Evolutionary conservation across 2,113 vertebrate species (phyloP), one percentile per base, ranked within the genome.

Genomic region (Pelobates fuscus): DNA sequence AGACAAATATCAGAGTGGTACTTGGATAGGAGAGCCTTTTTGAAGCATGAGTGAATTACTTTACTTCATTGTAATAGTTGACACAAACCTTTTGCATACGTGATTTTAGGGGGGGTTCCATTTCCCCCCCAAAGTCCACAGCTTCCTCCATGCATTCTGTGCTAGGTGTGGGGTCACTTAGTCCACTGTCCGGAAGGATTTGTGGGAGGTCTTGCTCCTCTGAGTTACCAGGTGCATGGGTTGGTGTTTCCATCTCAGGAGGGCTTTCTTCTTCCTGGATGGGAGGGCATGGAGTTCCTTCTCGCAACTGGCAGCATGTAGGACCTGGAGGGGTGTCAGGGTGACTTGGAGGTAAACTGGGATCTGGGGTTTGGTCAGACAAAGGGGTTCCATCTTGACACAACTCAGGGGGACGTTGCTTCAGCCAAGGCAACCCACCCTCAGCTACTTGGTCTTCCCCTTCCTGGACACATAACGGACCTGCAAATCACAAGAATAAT

Each of bases 291-390:
- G 64, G 73, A 61, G 73, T 77, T 29, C 55, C 64, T n/a, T 77
- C 73, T 60, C 73, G 25, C 4, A 67, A 57, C 30, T 67, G 64
- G 43, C 55, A 32, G 73, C 73, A 77, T 8, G 43, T 61, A 23
- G 60, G 55, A 61, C 64, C 55, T 44, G 73, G 73, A 15, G 73
- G 73, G 17, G 73, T 77, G 17, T 77, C 64, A n/a, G 73, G 64
- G 27, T 77, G 73, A 59, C 73, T 77, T 43, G 73, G 73, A 68
- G 73, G 73, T 52, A 77, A 43, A 41, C 73, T 77, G 58, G 65
- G 73, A 41, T 77, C 73, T 32, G 73, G 73, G 25, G 73, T 77
- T 61, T 60, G 37, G 62, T 77, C 73, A 66, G 71, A 66, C 43
- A 77, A 68, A 46, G 73, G 73, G 25, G 73, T 77, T 23, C 65